Percentiles rank a stretch among this genome's conserved stretches.
phyloP scores from a whole-genome alignment of 1,140 invertebrate genomes.

The Andrena cerasifolii region DNA sequence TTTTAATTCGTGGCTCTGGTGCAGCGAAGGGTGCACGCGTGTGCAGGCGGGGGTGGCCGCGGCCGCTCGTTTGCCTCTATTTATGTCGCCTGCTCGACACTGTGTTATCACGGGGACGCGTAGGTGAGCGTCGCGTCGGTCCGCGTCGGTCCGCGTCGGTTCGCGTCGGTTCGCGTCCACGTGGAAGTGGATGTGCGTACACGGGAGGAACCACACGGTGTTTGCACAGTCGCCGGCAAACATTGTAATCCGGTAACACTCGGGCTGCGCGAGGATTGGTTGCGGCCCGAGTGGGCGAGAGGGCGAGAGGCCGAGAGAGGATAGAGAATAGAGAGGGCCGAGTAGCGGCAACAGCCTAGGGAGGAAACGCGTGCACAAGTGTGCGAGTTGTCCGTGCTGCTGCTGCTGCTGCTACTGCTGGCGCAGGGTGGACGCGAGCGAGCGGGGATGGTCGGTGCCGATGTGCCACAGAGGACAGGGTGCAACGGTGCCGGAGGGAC shows the following conservation, averaged over 20 bases:
- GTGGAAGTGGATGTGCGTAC: constrained; percentile 47
- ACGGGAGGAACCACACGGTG: constrained; percentile 58
- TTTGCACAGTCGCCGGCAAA: constrained; percentile 70
- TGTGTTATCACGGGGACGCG: constrained; percentile 32
- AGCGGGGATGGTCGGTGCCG: background rate
- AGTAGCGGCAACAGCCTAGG: constrained; percentile 14
- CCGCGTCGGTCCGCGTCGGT: background rate
- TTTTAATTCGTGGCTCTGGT: constrained; percentile 48
- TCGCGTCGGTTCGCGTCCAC: constrained; percentile 8
- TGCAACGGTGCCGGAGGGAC: background rate
- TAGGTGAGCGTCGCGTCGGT: constrained; percentile 6
- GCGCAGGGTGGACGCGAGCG: background rate
- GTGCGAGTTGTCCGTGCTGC: constrained; percentile 24
- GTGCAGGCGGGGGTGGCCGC: background rate
- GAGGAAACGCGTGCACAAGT: constrained; percentile 19
- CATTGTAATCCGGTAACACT: constrained; percentile 73
- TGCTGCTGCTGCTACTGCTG: background rate
- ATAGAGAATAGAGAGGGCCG: constrained; percentile 13
- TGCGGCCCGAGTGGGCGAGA: constrained; percentile 33
- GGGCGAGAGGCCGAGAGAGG: constrained; percentile 29
- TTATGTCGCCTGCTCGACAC: constrained; percentile 42
- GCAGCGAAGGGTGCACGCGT: background rate
- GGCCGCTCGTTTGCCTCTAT: constrained; percentile 46
- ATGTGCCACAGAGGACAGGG: constrained; percentile 3
- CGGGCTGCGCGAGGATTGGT: constrained; percentile 62